A percentile compares a stretch with the other conserved stretches of the same genome.
Evolutionary conservation across 2,888 invertebrate species (phyloP).

Genomic region (Elmis aenea): DNA sequence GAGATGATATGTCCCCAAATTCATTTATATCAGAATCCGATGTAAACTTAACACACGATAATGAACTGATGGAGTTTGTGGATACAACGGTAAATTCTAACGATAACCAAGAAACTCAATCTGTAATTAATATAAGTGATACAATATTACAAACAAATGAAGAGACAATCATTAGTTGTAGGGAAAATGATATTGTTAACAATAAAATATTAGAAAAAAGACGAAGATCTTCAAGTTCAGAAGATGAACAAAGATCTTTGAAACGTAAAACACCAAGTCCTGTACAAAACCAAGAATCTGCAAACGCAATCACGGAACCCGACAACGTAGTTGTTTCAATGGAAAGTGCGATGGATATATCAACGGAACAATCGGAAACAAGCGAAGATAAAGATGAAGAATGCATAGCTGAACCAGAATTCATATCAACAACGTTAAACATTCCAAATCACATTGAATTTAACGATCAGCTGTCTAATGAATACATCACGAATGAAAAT

Average conservation of each 20-base stretch:
- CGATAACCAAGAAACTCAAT: constrained; percentile 32
- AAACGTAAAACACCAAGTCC: constrained; percentile 40
- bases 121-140: constrained; percentile 43
- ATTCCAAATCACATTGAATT: no score
- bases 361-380: no score
- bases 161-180: constrained; percentile 45
- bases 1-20: no score
- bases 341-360: no score
- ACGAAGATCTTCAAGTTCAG: constrained; percentile 35
- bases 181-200: constrained; percentile 30
- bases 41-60: neutral
- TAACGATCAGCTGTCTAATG: no score
- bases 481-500: no score
- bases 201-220: constrained; percentile 34
- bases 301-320: no score
- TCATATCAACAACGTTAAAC: no score
- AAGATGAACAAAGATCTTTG: constrained; percentile 31
- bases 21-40: no score
- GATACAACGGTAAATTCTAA: neutral
- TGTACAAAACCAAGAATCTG: neutral
- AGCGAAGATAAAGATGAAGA: no score
- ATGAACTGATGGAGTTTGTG: constrained; percentile 1
- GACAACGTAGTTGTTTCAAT: no score
- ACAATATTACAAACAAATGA: constrained; percentile 40
- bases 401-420: no score